phyloP scores from a whole-genome alignment of 1,140 invertebrate genomes.

The Drosophila azteca region DNA sequence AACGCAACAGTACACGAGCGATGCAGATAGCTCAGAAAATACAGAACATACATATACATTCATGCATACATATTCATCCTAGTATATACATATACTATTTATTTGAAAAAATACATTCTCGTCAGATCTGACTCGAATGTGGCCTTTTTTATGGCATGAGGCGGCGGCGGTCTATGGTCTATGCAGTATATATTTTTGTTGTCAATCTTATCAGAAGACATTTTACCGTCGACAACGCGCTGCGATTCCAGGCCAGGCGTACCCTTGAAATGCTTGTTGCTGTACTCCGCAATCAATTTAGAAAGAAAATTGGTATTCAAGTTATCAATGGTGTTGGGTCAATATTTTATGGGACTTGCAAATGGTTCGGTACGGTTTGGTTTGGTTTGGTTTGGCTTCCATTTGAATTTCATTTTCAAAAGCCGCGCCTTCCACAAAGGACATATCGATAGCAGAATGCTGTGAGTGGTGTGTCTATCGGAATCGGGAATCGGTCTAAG shows the following conservation, averaged over 20 bases:
- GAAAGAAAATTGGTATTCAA: conserved; percentile 38
- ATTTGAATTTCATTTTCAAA: conserved; percentile 22
- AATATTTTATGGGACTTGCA: conserved; percentile 44
- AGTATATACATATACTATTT: conserved; percentile 7
- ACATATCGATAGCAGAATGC: not conserved
- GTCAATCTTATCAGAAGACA: conserved; percentile 76
- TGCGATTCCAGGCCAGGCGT: conserved; percentile 33
- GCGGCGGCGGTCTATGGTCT: conserved; percentile 4
- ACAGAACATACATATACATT: not conserved
- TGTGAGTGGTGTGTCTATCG: no score
- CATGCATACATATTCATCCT: not conserved
- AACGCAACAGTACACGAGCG: conserved; percentile 67
- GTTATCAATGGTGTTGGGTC: conserved; percentile 62
- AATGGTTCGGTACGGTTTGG: conserved; percentile 6
- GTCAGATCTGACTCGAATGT: conserved; percentile 40
- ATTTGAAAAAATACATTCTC: no score
- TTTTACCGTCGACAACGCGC: conserved; percentile 39
- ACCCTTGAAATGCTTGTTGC: conserved; percentile 64
- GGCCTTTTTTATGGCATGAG: conserved; percentile 35
- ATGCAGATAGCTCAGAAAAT: conserved; percentile 63
- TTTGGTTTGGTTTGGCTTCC: not conserved
- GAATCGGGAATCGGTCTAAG: no score
- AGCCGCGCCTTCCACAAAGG: conserved; percentile 1
- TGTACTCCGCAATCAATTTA: conserved; percentile 27
- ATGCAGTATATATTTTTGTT: conserved; percentile 66